Percentiles rank a stretch among this genome's conserved stretches.
Conservation (phyloP, 2,888 invertebrate species). For the Luffia ferchaultella region DNA sequence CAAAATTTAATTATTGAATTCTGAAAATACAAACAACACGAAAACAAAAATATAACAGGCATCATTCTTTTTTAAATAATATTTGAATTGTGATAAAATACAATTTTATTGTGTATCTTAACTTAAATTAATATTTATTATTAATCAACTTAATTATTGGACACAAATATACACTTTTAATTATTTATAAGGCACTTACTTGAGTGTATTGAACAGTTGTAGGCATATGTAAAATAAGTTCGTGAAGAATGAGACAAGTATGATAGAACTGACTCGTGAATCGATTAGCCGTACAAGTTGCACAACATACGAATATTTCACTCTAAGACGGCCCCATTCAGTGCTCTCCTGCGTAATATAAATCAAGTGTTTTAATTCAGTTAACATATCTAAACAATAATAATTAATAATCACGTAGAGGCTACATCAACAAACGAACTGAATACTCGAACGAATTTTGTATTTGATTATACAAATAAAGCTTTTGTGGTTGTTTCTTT, state of each 20-base stretch:
- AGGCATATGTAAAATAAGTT: conserved; percentile 4
- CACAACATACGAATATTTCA: conserved; percentile 1
- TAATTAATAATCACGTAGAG: too few relatives aligned
- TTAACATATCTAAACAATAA: too few relatives aligned
- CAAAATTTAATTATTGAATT: neutral
- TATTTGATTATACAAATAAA: too few relatives aligned
- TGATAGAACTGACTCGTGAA: neutral
- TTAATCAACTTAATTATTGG: too few relatives aligned
- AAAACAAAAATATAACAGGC: neutral
- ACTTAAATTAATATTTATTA: neutral
- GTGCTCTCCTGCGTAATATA: neutral
- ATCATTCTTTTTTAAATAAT: neutral
- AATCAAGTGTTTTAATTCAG: too few relatives aligned
- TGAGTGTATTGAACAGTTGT: conserved; percentile 4
- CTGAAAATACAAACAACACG: neutral
- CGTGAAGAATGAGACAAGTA: conserved; percentile 3
- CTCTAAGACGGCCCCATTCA: neutral
- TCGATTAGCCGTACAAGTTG: neutral
- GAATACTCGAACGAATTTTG: too few relatives aligned
- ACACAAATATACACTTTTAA: too few relatives aligned
- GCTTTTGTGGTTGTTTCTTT: too few relatives aligned
- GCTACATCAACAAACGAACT: too few relatives aligned
- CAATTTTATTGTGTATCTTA: too few relatives aligned
- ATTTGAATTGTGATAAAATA: too few relatives aligned
- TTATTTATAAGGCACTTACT: conserved; percentile 4